Evolutionary conservation across 2,113 vertebrate genomes (phyloP).

Genomic region (Podilymbus podiceps): DNA sequence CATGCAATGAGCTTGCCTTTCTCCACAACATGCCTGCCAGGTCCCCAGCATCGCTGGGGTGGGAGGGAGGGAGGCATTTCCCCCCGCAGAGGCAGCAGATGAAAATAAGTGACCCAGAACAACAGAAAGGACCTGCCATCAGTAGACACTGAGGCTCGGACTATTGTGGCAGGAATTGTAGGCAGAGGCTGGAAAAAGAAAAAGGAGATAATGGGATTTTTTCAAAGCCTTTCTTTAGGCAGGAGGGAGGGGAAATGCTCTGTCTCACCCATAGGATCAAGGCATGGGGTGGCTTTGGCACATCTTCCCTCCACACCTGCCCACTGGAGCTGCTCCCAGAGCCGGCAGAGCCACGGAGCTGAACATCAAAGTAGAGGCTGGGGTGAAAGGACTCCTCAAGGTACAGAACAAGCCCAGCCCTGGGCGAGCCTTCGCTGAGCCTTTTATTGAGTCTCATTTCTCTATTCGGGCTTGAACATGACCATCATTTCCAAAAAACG

Average conservation of each 20-base stretch:
- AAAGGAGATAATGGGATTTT: background rate
- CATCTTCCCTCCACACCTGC: background rate
- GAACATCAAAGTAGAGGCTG: background rate
- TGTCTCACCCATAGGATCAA: fast-evolving
- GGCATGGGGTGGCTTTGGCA: background rate
- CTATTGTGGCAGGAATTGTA: background rate
- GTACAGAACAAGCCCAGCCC: background rate
- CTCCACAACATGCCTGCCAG: background rate
- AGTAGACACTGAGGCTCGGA: background rate
- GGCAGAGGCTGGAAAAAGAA: background rate
- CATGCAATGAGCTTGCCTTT: background rate
- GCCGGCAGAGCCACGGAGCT: background rate
- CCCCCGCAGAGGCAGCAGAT: fast-evolving
- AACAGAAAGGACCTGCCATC: background rate
- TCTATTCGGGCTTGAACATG: background rate
- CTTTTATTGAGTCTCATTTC: background rate
- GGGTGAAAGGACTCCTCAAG: background rate
- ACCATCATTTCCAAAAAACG: background rate
- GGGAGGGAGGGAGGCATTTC: background rate
- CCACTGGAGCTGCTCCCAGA: background rate
- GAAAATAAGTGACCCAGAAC: fast-evolving
- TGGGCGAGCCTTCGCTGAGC: background rate
- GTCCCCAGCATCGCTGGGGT: fast-evolving
- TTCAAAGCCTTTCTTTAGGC: background rate
- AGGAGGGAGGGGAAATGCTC: background rate